phyloP scores from a whole-genome alignment of 2,888 invertebrate species.

The Paralinhomoeus sp. region DNA sequence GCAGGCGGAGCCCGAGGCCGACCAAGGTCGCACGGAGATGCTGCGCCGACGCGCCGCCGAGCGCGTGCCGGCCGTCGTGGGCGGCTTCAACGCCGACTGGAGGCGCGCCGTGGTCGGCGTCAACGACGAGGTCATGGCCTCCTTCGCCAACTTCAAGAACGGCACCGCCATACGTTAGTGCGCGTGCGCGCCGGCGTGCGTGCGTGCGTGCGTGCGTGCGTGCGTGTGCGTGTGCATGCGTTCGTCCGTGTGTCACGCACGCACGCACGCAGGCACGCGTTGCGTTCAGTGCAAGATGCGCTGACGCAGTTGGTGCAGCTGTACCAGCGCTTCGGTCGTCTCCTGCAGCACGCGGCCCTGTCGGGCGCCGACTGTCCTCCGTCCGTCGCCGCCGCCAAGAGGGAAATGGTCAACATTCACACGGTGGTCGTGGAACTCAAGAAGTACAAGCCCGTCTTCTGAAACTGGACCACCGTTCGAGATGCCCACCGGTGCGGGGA shows the following conservation, averaged over 20 bases:
- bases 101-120: constrained; percentile 79
- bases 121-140: constrained; percentile 71
- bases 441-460: constrained; percentile 76
- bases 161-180: constrained; percentile 46
- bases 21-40: constrained; percentile 39
- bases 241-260: too few species aligned
- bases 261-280: not conserved
- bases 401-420: constrained; percentile 86
- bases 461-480: too few species aligned
- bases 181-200: too few species aligned
- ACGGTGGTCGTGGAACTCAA: constrained; percentile 98
- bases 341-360: constrained; percentile 48
- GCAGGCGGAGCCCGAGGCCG: constrained; percentile 56
- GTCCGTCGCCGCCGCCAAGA: constrained; percentile 28
- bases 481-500: too few species aligned
- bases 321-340: constrained; percentile 84
- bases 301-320: constrained; percentile 86
- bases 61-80: constrained; percentile 34
- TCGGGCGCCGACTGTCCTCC: constrained; percentile 3
- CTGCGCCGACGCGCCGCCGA: constrained; percentile 30
- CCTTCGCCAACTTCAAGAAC: constrained; percentile 84
- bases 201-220: too few species aligned
- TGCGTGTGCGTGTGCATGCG: too few species aligned
- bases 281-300: constrained; percentile 38
- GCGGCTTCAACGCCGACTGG: constrained; percentile 76